Percentiles rank a stretch among this genome's conserved stretches.
These are phyloP conservation scores for Sebastolobus altivelis DNA, from an alignment of 2,797 vertebrate genomes.

Conservation along the genomic window DNA sequence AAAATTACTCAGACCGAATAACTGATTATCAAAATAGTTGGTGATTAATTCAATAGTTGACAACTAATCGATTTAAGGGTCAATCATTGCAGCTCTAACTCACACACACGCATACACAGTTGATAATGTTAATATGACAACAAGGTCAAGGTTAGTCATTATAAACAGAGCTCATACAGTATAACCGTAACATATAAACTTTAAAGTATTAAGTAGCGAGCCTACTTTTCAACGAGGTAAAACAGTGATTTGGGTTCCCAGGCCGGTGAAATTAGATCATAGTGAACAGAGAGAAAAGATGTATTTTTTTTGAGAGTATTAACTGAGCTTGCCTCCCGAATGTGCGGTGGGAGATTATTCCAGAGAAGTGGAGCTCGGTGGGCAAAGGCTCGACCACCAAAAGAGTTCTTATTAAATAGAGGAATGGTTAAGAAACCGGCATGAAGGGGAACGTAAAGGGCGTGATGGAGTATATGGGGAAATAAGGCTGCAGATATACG, in stretches of 20 bases:
- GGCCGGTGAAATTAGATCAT: background rate
- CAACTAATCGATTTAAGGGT: too few relatives aligned
- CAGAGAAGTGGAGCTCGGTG: background rate
- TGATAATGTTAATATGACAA: background rate
- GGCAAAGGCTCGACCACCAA: background rate
- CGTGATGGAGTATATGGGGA: background rate
- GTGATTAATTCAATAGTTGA: too few relatives aligned
- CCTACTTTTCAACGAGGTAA: background rate
- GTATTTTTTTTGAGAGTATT: background rate
- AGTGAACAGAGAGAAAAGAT: background rate
- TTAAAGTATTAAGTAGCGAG: too few relatives aligned
- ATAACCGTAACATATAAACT: too few relatives aligned
- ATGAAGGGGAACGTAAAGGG: background rate
- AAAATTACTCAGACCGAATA: accelerated
- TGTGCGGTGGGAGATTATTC: background rate
- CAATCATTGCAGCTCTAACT: too few relatives aligned
- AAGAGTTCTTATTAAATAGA: background rate
- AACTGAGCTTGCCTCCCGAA: background rate
- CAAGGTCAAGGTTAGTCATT: background rate
- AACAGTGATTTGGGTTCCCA: background rate
- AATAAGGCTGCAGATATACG: background rate
- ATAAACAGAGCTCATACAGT: accelerated
- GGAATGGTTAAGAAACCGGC: background rate
- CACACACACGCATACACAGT: background rate
- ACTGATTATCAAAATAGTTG: too few relatives aligned